Evolutionary conservation across 2,888 invertebrate genomes (phyloP), one percentile per base, ranked within the genome.

Genomic region (Colletes collaris): DNA sequence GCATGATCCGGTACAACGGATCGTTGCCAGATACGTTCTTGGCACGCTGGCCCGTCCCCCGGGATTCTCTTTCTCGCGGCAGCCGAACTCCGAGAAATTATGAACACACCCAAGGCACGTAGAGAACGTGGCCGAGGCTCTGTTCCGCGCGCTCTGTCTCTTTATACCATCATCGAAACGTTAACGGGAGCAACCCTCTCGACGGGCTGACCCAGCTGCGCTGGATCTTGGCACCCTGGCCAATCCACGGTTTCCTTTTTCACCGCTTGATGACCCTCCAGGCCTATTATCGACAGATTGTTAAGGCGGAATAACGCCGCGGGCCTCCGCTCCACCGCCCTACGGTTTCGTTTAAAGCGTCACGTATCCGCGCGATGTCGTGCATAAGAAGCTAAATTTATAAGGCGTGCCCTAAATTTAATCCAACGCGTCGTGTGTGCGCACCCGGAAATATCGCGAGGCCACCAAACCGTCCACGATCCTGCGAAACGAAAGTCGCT

Each of bases 221-320:
- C 69, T 67, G 79, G 66, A 82, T 88, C 86, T 88, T 89, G 89
- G 87, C 88, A 88, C 85, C 84, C 81, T 73, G 81, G 85, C 86
- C 87, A 87, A 84, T 84, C 81, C 79, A 72, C 83, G 66, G 85
- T 87, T 89, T 88, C 75, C 83, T 83, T 69, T 52, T 62, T 35
- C 49, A 40, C 8, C 60, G 40, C 79, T 65, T 72, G 76, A 81
- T 76, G 72, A 82, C 82, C 82, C 83, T 84, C 67, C 73, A 79
- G 68, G 76, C 71, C 83, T 76, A 76, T 81, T 79, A 81, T 83
- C 83, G 81, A 77, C 72, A 71, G 83, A 83, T 77, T 62, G 77
- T 82, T 77, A 78, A 83, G 71, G 71, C 74, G 74, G 70, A 76
- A 75, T 79, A 79, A 82, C 77, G 73, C 59, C 40, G 46, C 37